Conservation (phyloP, 2,888 invertebrate species). For the Athripsodes cinereus region DNA sequence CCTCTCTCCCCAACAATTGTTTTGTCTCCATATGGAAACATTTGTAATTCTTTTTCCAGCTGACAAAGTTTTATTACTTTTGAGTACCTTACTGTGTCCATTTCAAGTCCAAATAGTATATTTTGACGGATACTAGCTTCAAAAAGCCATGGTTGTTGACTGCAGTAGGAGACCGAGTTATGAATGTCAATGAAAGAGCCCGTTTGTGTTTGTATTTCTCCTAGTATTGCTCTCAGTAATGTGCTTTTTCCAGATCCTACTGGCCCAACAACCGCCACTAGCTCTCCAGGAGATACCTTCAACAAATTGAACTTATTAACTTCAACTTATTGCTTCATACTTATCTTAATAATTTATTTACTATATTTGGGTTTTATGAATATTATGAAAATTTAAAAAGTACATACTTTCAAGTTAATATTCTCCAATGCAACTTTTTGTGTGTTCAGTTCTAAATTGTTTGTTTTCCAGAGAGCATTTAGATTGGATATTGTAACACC, state of each 20-base stretch:
- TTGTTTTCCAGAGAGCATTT: conserved; percentile 1
- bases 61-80: conserved; percentile 54
- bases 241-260: conserved; percentile 76
- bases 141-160: conserved; percentile 66
- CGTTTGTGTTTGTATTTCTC: conserved; percentile 54
- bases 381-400: no score
- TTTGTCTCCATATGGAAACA: conserved; percentile 58
- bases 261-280: conserved; percentile 63
- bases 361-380: no score
- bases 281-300: conserved; percentile 19
- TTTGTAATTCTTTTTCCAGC: conserved; percentile 53
- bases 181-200: conserved; percentile 44
- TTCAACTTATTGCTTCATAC: no score
- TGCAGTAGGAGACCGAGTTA: conserved; percentile 54
- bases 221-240: conserved; percentile 64
- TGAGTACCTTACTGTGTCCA: conserved; percentile 50
- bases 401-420: conserved; percentile 1
- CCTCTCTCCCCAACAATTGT: conserved; percentile 65
- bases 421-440: conserved; percentile 3
- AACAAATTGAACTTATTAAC: not conserved
- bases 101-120: conserved; percentile 65
- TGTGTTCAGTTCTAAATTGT: not conserved
- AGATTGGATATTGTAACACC: not conserved
- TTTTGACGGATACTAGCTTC: conserved; percentile 63
- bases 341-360: no score